phyloP scores from a whole-genome alignment of 2,113 vertebrate species.

The Vireo altiloquus region DNA sequence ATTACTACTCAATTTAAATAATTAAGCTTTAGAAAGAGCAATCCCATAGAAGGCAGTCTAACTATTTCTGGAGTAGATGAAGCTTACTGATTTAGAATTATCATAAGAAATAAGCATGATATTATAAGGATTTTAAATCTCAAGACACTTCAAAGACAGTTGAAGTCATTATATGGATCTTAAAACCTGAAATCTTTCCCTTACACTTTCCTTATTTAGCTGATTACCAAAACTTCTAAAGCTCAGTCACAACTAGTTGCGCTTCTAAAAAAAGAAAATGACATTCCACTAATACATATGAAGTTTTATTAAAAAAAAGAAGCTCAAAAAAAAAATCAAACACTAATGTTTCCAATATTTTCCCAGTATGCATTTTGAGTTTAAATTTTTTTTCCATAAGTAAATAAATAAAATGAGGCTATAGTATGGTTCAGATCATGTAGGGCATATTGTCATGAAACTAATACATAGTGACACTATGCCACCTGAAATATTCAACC shows the following conservation, averaged over 20 bases:
- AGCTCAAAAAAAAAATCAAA: background rate
- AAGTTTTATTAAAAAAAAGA: background rate
- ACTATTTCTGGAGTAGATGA: background rate
- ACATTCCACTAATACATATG: background rate
- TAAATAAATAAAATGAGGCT: background rate
- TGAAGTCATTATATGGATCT: background rate
- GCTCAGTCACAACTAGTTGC: background rate
- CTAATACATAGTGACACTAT: slow-evolving; percentile 44
- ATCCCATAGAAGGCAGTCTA: background rate
- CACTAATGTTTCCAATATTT: background rate
- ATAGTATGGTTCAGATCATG: background rate
- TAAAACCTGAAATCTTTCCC: background rate
- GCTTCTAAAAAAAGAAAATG: background rate
- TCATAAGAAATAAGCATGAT: background rate
- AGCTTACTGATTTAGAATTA: background rate
- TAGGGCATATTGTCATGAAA: slow-evolving; percentile 23
- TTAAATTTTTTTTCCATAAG: background rate
- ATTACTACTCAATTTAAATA: background rate
- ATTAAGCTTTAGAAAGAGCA: background rate
- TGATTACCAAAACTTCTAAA: background rate
- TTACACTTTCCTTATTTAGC: background rate
- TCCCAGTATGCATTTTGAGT: background rate
- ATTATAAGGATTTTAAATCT: background rate
- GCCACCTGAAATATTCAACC: slow-evolving; percentile 65
- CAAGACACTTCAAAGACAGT: background rate